phyloP scores from a whole-genome alignment of 2,113 vertebrate species.

The Mixornis gularis region DNA sequence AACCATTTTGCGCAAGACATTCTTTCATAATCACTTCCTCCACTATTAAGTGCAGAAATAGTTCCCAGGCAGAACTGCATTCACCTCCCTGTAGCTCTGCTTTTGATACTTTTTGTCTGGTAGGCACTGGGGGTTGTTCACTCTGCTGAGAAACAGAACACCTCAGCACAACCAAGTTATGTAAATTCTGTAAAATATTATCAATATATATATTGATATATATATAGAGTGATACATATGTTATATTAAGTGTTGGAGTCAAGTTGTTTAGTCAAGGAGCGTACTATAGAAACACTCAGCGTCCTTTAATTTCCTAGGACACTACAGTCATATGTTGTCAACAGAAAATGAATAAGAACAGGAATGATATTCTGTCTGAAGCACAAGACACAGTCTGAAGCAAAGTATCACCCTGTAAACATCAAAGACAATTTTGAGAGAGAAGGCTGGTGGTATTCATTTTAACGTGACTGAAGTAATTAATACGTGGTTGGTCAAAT shows the following conservation, averaged over 20 bases:
- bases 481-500: background rate
- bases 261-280: background rate
- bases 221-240: background rate
- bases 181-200: background rate
- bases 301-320: background rate
- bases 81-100: background rate
- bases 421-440: background rate
- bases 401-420: background rate
- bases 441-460: background rate
- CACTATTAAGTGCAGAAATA: background rate
- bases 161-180: background rate
- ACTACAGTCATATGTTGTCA: background rate
- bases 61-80: background rate
- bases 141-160: background rate
- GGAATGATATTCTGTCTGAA: background rate
- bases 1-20: background rate
- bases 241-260: background rate
- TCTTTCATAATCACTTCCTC: slow-evolving; percentile 41
- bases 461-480: background rate
- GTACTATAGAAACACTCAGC: background rate
- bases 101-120: background rate
- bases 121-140: background rate
- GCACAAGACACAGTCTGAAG: background rate
- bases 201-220: background rate
- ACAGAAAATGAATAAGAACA: background rate